Evolutionary conservation across 2,888 invertebrate species (phyloP), one percentile per base, ranked within the genome.

Genomic region (Catocala fraxini): DNA sequence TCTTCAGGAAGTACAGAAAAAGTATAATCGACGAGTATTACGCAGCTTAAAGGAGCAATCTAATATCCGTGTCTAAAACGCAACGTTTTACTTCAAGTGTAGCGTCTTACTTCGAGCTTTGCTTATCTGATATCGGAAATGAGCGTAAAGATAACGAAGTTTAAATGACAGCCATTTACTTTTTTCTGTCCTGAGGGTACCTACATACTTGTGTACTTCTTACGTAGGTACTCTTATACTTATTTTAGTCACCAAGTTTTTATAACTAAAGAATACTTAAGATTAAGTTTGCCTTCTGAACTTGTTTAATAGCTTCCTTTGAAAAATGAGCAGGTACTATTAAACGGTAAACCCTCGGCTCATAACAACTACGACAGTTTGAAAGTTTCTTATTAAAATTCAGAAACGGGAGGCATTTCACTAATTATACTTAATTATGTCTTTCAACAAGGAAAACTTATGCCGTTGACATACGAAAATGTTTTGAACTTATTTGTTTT

Each of bases 311-410:
- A 82, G 74, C 73, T 80, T 83, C 75, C 79, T 80, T 76, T 82
- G 71, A 71, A 77, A 81, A 85, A 82, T 82, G 71, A 70, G 77
- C 77, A 83, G 81, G 68, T 81, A 83, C 82, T 85, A 83, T 84
- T 82, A 84, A 84, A 80, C 77, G 79, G 81, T 66, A 79, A 79
- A 82, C 72, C 75, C 70, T 70, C 54, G 80, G 83, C 77, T 84
- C 86, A 75, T 81, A 81, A 83, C 78, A 81, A 82, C 77, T 79
- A 75, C 70, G 78, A 81, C 80, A 83, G 79, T 82, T 81, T 55
- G 59, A 76, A 84, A 86, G 71, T 85, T 85, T 76, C 65, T 77
- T 82, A 83, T 81, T 84, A 84, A 82, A 82, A 73, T 66, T 77
- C 55, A 64, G 68, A 71, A 67, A 71, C 62, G 60, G 49, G 56